Evolutionary conservation across 2,888 invertebrate genomes (phyloP), one percentile per base, ranked within the genome.

Genomic region (Chalcosyrphus nemorum): DNA sequence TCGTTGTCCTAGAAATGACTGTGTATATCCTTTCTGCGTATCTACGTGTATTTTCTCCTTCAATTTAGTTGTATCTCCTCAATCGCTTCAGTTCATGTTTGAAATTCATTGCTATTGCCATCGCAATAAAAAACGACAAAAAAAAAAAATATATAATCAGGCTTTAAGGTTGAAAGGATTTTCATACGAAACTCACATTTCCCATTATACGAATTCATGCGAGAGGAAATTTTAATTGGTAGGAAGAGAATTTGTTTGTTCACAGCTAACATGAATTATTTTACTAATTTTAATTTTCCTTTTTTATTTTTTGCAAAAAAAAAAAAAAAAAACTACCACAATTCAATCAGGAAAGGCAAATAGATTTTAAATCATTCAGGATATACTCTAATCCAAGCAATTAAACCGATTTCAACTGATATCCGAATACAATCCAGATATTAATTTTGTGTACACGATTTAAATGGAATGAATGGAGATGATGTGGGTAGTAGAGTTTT

Each of bases 261-360:
- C 32, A 35, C 38, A 24, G 65, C 80, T 17, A 61, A 71, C 4
- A 57, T 11, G 50, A 71, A 78, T 45, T 47, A 75, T 68, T 29
- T 61, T 68, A 29, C 6, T 32, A 43, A 54, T 56, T 38, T 17
- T 43, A 17, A 21, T 65, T 45, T 72, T 41, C 54, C n/a, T n/a
- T 56, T 38, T 17, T 43, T n/a, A 21, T 65, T 45, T 72, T 41
- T 57, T 21, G 29, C 41, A 6, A n/a, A 13, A 50, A 27, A 68
- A 56, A 38, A 9, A 21, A 7, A 50, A 27, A 68, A 56, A 29
- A n/a, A 32, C 35, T 45, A 57, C 57, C 66, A 24, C 74, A 68
- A 74, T 74, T 84, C 74, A 84, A 84, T 84, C 72, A 78, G 82
- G 56, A 72, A 78, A 56, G 41, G 68, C 68, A 78, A 84, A 78